phyloP scores from a whole-genome alignment of 2,113 vertebrate genomes.

The Pteropus alecto region DNA sequence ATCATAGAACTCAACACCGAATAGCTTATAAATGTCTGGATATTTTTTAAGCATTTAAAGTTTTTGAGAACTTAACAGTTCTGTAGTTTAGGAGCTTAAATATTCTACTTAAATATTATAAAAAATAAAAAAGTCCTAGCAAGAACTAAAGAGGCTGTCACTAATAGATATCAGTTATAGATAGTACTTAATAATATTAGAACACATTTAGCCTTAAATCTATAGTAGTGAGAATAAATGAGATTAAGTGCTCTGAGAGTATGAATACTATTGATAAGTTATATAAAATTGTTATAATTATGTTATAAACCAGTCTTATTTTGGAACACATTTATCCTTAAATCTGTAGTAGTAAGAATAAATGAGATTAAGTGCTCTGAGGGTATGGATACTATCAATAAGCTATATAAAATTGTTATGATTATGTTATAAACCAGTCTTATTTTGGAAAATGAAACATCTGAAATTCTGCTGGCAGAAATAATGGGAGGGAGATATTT shows the following conservation, averaged over 20 bases:
- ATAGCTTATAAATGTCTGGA: background rate
- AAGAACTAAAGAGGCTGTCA: background rate
- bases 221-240: background rate
- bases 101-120: slow-evolving; percentile 7
- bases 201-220: background rate
- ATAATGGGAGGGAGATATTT: background rate
- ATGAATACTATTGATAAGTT: background rate
- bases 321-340: slow-evolving; percentile 12
- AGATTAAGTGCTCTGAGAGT: background rate
- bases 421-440: background rate
- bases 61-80: slow-evolving; percentile 25
- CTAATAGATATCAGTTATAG: slow-evolving; percentile 25
- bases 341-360: background rate
- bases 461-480: background rate
- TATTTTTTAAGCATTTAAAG: slow-evolving; percentile 17
- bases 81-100: background rate
- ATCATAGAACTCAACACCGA: background rate
- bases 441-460: slow-evolving; percentile 27
- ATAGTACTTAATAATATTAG: background rate
- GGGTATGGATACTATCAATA: background rate
- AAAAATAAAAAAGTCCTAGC: background rate
- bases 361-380: background rate
- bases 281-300: slow-evolving; percentile 6
- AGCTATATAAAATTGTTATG: background rate
- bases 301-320: background rate